Evolutionary conservation across 2,797 vertebrate species (phyloP), one percentile per base, ranked within the genome.

Genomic region (Sorex maritimensis): DNA sequence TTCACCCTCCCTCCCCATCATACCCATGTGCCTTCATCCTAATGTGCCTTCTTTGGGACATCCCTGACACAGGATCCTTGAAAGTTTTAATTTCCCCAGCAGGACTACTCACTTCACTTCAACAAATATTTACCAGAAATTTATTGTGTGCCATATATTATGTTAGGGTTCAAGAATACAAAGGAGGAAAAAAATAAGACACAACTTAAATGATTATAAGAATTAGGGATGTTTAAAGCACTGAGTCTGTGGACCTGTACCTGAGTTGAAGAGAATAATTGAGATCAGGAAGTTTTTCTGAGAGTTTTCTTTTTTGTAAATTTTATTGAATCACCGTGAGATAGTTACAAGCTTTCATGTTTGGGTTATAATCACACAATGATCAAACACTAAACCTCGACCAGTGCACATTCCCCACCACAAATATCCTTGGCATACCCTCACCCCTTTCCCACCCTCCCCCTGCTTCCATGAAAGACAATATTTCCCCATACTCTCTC

Each of bases 41-140:
- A 58, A 73, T 63, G 6, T 55, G 49, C 4, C 41, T 38, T 38
- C 34, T 90, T 34, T 81, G 83, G 55, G 34, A 91, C 93, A 38
- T 75, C 23, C 26, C 49, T 83, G 23, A 41, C 19, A 86, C 77
- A 68, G 91, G 91, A 86, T 86, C 14, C 65, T 69, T 79, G 58
- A 41, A 55, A 61, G 78, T 69, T 69, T 85, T 86, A 49, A 77
- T 86, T 85, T 28, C 14, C 5, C 15, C 11, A 81, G 68, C 17
- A 78, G 52, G 28, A 13, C 75, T 38, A 41, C 34, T 69, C 75
- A 93, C 4, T 38, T 78, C 72, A 81, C 63, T 79, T 89, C 68
- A 82, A 49, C 26, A 71, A 91, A 68, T 92, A 67, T 65, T 81
- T 81, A 81, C 80, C 19, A 78, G 52, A 44, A 81, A 71, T 5